Conservation (phyloP, 2,113 vertebrate species). For the Acinonyx jubatus region DNA sequence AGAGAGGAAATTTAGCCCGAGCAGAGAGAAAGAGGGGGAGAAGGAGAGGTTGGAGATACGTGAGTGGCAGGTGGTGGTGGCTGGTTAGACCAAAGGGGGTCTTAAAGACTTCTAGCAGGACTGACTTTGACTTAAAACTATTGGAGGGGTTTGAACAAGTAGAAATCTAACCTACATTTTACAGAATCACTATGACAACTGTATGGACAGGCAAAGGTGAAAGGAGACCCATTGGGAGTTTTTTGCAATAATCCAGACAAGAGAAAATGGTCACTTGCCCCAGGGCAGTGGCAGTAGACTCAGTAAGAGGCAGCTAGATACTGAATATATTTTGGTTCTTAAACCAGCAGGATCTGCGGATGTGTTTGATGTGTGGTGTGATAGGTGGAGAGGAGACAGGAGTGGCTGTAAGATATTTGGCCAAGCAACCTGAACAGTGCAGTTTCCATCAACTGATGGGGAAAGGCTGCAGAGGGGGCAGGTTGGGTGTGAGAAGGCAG, state of each 20-base stretch:
- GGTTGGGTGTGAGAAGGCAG: neutral
- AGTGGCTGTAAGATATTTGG: neutral
- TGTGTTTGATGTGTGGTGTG: neutral
- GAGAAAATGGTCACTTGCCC: neutral
- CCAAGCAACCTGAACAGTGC: neutral
- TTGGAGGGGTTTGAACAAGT: neutral
- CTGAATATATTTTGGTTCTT: neutral
- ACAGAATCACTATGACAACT: neutral
- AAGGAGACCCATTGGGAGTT: neutral
- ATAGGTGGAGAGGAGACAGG: neutral
- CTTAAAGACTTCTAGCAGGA: neutral
- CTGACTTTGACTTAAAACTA: neutral
- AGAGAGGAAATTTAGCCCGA: neutral
- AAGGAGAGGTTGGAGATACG: neutral
- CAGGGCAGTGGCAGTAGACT: neutral
- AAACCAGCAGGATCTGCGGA: neutral
- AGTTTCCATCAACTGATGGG: neutral
- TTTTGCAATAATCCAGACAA: neutral
- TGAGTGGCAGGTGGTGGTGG: fast-evolving
- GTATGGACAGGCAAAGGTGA: neutral
- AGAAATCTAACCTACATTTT: neutral
- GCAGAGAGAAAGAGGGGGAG: neutral
- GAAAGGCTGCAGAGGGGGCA: neutral
- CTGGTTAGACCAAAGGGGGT: neutral
- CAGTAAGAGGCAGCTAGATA: neutral